Evolutionary conservation across 2,797 vertebrate genomes (phyloP), one percentile per base, ranked within the genome.

Genomic region (Hyperoplus lanceolatus): DNA sequence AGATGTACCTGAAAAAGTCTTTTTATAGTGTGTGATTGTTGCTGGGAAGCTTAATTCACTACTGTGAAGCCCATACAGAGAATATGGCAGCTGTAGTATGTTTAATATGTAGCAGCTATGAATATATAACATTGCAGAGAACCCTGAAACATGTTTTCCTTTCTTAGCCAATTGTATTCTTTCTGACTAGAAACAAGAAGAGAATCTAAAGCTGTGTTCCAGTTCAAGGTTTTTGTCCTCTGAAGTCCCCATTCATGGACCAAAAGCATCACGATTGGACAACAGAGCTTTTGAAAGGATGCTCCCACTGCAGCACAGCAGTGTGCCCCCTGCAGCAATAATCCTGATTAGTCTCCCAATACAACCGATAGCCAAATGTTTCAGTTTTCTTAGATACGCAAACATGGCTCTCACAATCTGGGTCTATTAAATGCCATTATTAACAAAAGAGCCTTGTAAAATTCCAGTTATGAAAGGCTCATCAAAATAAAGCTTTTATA

Each of bases 351-450:
- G 4, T 29, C 68, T 70, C 54, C 14, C 41, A 68, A 50, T 45
- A 6, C 57, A 16, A 29, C 59, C 39, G 48, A 16, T 38, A 39
- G 49, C 8, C 49, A 46, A 56, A 16, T 36, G 2, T n/a, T 51
- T 71, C 61, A 12, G 0, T 51, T 84, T 55, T 58, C 70, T 84
- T 83, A 80, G 64, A 86, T 58, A 85, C 84, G 74, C 76, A 88
- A 85, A 89, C 54, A 51, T 8, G 18, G 43, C 41, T 73, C 49
- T 21, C 21, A 21, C 21, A 21, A 21, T 21, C 21, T 74, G 50
- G 70, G 84, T 73, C 49, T 16, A 21, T 0, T 2, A 61, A 46
- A 57, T 72, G 38, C 14, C 39, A 55, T 77, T 71, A 72, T 54
- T 41, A 11, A 49, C 57, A 16, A 75, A 65, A 50, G 48, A 8